Evolutionary conservation across 1,140 invertebrate genomes (phyloP), one percentile per base, ranked within the genome.

Genomic region (Chionoecetes opilio): DNA sequence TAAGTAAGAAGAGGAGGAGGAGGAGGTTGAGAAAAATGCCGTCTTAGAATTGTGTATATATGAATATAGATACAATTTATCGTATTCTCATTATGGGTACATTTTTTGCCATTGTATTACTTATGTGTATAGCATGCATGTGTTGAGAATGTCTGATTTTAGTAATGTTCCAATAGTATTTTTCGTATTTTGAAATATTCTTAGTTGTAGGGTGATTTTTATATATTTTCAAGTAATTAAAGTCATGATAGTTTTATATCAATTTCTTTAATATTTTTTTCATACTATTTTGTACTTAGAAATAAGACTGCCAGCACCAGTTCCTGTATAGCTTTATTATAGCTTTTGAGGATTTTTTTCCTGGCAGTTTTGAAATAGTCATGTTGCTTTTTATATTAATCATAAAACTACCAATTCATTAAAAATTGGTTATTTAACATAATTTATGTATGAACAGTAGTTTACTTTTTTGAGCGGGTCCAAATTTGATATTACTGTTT

Each of bases 191-290:
- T 75, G 26, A 21, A 38, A 14, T 38, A 41, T 41, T 89, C n/a
- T 37, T 89, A 46, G 87, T 89, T 31, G 32, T 89, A 17, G 86
- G 29, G 32, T 38, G n/a, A 31, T 29, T 89, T 89, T 46, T 89
- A 35, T 89, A 89, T 38, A 46, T 75, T 75, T 75, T 75, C n/a
- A 5, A 75, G 63, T 75, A 75, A 75, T 53, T 14, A 53, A 53
- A 14, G 63, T n/a, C n/a, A 75, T 75, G n/a, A 75, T 75, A 75
- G 63, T 75, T 75, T 75, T 75, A 5, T 75, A 75, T 75, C 5
- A n/a, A 75, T 75, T 75, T 75, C 11, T 75, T 17, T 21, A 75
- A 75, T 75, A n/a, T 75, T n/a, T 75, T 75, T n/a, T 75, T 75
- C n/a, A n/a, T 75, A n/a, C 21, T 75, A 1, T 75, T 75, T 75